A percentile compares a stretch with the other conserved stretches of the same genome.
These are phyloP conservation scores for Mythimna lalbum DNA, from an alignment of 2,888 invertebrate genomes.

Conservation along the genomic window DNA sequence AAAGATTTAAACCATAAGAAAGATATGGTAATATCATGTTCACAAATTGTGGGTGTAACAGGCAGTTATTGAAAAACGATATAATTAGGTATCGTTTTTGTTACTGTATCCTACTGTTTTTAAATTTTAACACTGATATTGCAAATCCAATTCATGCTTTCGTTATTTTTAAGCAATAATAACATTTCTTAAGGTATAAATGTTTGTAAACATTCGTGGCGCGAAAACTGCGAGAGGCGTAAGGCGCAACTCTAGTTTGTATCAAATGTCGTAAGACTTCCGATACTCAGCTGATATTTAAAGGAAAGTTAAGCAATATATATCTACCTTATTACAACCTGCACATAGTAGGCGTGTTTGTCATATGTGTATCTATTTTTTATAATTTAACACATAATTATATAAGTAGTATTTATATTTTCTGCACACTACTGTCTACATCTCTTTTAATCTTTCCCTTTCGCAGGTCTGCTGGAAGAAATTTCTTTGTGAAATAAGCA, in stretches of 20 bases:
- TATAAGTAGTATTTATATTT: too few species aligned
- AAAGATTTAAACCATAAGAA: too few species aligned
- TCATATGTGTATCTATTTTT: constrained; percentile 1
- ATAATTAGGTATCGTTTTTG: too few species aligned
- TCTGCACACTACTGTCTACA: too few species aligned
- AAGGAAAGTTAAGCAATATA: constrained; percentile 30
- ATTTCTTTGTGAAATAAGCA: too few species aligned
- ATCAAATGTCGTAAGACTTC: constrained; percentile 50
- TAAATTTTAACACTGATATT: constrained; percentile 27
- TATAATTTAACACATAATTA: not conserved
- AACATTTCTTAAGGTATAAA: constrained; percentile 42
- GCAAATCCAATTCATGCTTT: constrained; percentile 34
- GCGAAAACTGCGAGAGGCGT: constrained; percentile 33
- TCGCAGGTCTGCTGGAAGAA: too few species aligned
- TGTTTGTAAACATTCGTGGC: constrained; percentile 35
- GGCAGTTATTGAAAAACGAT: constrained; percentile 9
- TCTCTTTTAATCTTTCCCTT: too few species aligned
- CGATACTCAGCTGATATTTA: constrained; percentile 27
- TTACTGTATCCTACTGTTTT: constrained; percentile 10
- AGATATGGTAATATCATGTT: not conserved
- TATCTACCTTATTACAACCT: not conserved
- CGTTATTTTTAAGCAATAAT: constrained; percentile 52
- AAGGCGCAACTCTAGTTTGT: constrained; percentile 29
- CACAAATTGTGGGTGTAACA: not conserved
- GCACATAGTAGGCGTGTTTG: not conserved